These are phyloP conservation scores for Rafetus swinhoei DNA, from an alignment of 2,113 vertebrate species.

Conservation along the genomic window DNA sequence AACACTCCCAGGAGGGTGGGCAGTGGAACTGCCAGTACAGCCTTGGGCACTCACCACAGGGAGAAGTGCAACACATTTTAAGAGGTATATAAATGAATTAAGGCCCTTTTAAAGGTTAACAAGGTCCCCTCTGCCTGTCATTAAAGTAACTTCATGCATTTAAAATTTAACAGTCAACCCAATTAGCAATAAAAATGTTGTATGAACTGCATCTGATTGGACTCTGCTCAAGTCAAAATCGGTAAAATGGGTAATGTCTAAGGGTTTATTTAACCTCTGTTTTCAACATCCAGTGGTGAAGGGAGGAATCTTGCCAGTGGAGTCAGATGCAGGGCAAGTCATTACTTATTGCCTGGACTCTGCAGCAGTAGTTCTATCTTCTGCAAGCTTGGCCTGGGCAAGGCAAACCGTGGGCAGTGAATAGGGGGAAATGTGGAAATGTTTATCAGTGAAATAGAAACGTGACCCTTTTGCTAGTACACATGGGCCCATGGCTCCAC, in stretches of 20 bases:
- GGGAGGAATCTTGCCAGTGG: rapidly evolving
- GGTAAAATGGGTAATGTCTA: slow-evolving; percentile 31
- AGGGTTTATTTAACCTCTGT: background rate
- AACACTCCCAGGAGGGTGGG: rapidly evolving
- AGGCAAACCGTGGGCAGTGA: background rate
- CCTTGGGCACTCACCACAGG: background rate
- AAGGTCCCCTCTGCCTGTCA: slow-evolving; percentile 52
- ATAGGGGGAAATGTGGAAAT: background rate
- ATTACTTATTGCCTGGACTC: too few species aligned
- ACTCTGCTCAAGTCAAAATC: slow-evolving; percentile 55
- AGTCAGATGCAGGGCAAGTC: rapidly evolving
- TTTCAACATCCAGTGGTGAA: background rate
- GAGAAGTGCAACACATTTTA: slow-evolving; percentile 11
- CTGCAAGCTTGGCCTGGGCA: rapidly evolving
- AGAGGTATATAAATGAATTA: slow-evolving; percentile 53
- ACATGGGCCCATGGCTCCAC: background rate
- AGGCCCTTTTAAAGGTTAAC: slow-evolving; percentile 56
- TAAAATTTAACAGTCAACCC: slow-evolving; percentile 72
- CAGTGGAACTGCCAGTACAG: rapidly evolving
- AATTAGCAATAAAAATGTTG: slow-evolving; percentile 72
- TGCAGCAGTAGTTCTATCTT: background rate
- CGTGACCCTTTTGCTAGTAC: background rate
- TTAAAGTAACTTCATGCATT: slow-evolving; percentile 64
- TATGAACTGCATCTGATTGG: slow-evolving; percentile 60
- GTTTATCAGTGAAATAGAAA: background rate